Evolutionary conservation across 2,113 vertebrate species (phyloP), one percentile per base, ranked within the genome.

Genomic region (Xyrauchen texanus): DNA sequence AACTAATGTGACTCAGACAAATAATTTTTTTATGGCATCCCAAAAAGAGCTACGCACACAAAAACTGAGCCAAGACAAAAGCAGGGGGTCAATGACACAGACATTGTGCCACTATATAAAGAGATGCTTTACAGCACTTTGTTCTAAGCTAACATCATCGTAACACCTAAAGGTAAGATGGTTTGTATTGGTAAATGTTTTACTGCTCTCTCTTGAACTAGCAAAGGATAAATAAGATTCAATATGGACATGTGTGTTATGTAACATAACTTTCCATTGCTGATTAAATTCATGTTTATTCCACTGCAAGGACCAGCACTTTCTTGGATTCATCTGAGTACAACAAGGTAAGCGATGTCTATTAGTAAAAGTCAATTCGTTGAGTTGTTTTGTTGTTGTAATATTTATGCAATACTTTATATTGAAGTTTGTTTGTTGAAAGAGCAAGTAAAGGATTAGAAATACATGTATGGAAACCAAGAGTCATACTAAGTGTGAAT

Each of bases 11-110:
- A 47, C 16, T 8, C 7, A 60, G 60, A 46, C 45, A 15, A 34
- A 68, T 9, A 60, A 34, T 34, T 66, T 46, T 63, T 80, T 67
- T 53, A 42, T 49, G 45, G 53, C 63, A 49, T 52, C 78, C 78
- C 75, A 74, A 64, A 78, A 78, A 52, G 52, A 76, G 77, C 49
- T 2, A 15, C 57, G 46, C 11, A 68, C 51, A n/a, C 55, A 13
- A 77, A n/a, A 61, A 62, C 10, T 68, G 49, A 69, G 9, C 34
- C 67, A 55, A 16, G 77, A 77, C 82, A 85, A 69, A 80, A 77
- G 58, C 12, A 80, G 82, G 42, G 65, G 51, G 83, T 73, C 21
- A 61, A 53, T 68, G 72, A 80, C 82, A 77, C 73, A 55, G n/a
- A 51, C 71, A 34, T 34, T 34, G 21, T 63, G 58, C 5, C 15